Evolutionary conservation across 2,113 vertebrate species (phyloP).

Genomic region (Strix uralensis): DNA sequence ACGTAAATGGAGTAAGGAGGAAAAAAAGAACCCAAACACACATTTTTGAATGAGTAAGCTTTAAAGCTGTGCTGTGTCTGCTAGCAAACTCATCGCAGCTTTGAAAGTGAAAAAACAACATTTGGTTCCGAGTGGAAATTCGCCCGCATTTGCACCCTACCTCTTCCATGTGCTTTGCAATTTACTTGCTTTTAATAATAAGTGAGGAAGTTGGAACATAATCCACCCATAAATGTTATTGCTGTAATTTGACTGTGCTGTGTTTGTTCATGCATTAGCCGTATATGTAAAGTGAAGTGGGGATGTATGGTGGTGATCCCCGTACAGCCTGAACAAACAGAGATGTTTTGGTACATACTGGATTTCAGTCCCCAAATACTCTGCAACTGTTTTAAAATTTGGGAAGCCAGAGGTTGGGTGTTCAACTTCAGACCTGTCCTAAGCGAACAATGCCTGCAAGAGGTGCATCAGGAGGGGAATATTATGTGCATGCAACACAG

Average conservation of each 20-base stretch:
- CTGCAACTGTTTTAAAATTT: neutral
- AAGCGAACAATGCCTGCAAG: neutral
- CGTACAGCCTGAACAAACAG: neutral
- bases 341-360: neutral
- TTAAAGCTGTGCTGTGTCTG: constrained; percentile 46
- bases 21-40: neutral
- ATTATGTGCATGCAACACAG: neutral
- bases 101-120: constrained; percentile 33
- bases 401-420: neutral
- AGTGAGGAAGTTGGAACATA: constrained; percentile 45
- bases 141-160: constrained; percentile 10
- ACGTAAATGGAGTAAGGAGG: neutral
- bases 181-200: constrained; percentile 25
- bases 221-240: constrained; percentile 61
- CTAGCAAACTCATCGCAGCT: constrained; percentile 29
- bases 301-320: neutral
- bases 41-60: constrained; percentile 37
- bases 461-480: neutral
- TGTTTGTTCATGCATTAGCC: constrained; percentile 54
- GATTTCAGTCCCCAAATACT: neutral
- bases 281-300: neutral
- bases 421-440: neutral
- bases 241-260: constrained; percentile 50
- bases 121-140: constrained; percentile 27
- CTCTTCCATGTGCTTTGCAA: constrained; percentile 8